Evolutionary conservation across 2,888 invertebrate genomes (phyloP), one percentile per base, ranked within the genome.

Genomic region (Ochropleura plecta): DNA sequence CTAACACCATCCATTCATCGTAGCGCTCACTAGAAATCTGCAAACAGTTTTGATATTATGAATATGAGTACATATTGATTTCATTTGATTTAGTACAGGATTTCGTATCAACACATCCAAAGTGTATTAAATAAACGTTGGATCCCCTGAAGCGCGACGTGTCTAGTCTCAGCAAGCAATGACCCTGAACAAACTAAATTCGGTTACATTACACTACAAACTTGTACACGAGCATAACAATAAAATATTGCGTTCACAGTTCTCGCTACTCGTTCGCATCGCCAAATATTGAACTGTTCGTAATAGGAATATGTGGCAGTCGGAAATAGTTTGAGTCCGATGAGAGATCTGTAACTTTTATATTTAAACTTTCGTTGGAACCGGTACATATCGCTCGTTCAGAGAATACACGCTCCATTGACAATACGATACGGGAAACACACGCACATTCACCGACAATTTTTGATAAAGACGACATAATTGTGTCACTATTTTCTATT

Each of bases 361-460:
- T 59, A 70, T 70, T 83, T 55, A 68, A 84, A 84, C 59, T 66
- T 84, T 81, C 67, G 66, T 64, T 67, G 46, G 9, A 62, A 80
- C 55, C 48, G n/a, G 55, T 48, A 44, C 40, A 49, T 69, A 72
- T 53, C 49, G n/a, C 42, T 68, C 42, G 48, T 55, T 57, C 62
- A 59, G 62, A 66, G 20, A 49, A 49, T 49, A 48, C 10, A 30
- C 9, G 18, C 46, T 74, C 59, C 63, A 84, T 51, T 63, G 49
- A 16, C 10, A 12, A 59, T 20, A 69, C 76, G 75, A 46, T 48
- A 67, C 70, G 62, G 46, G 40, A 63, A 10, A 20, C 18, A 12
- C 14, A 42, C 1, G 3, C n/a, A 8, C 16, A 49, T 18, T 46
- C 55, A 46, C 8, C 18, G 12, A 16, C 9, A 20, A 18, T 10